Conservation (phyloP, 2,797 vertebrate species). For the Hippopotamyrus pictus region DNA sequence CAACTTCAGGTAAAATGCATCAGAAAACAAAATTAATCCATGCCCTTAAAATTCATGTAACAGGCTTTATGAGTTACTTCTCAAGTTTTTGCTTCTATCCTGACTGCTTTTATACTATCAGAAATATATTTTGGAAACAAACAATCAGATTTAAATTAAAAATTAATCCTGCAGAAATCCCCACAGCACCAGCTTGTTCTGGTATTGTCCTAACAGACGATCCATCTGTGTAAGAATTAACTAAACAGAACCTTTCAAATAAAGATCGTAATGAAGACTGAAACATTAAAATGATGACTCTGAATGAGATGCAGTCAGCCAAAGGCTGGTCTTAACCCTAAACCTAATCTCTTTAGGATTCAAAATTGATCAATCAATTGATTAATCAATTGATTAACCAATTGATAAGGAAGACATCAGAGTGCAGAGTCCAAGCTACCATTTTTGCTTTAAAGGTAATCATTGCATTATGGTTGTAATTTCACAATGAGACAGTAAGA, state of each 20-base stretch:
- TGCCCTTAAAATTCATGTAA: background rate
- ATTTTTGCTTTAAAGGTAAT: background rate
- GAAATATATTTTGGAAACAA: background rate
- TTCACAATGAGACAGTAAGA: background rate
- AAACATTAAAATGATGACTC: background rate
- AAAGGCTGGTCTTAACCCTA: background rate
- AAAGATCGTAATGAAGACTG: background rate
- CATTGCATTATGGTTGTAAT: background rate
- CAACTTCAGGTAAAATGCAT: background rate
- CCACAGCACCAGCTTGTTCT: background rate
- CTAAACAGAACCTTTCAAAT: background rate
- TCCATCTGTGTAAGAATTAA: background rate
- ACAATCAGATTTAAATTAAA: background rate
- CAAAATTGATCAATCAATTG: background rate
- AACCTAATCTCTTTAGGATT: background rate
- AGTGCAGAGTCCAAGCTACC: background rate
- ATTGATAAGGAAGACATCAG: background rate
- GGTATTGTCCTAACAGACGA: background rate
- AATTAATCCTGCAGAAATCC: background rate
- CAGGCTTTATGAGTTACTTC: background rate
- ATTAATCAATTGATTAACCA: background rate
- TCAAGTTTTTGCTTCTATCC: background rate
- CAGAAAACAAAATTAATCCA: background rate
- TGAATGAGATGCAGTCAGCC: background rate
- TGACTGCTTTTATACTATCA: background rate